Conservation (phyloP, 1,140 invertebrate species). For the Bombyx mori region DNA sequence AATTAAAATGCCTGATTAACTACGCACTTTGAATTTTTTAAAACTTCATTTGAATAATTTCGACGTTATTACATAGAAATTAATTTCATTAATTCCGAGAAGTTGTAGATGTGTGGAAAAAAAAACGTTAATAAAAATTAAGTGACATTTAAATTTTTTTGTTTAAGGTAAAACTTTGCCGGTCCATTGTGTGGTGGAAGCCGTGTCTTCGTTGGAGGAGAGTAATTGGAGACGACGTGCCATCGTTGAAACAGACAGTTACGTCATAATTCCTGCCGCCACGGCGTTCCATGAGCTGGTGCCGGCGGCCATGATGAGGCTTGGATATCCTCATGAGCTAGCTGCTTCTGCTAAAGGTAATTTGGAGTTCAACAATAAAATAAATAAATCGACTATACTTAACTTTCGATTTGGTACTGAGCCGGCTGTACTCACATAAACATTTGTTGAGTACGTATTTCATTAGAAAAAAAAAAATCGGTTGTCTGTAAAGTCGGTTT, state of each 20-base stretch:
- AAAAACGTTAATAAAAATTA: not conserved
- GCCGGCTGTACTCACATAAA: not conserved
- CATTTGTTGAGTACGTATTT: too few species aligned
- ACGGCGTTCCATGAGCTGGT: constrained; percentile 90
- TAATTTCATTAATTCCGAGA: too few species aligned
- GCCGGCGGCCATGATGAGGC: constrained; percentile 80
- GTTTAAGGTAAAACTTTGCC: constrained; percentile 89
- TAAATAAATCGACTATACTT: too few species aligned
- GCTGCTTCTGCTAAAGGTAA: constrained; percentile 85
- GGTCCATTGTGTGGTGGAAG: constrained; percentile 92
- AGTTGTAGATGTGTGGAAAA: too few species aligned
- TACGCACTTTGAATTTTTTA: not conserved
- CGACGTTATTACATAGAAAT: not conserved
- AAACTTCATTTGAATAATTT: constrained; percentile 12
- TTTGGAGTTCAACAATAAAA: not conserved
- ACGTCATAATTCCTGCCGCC: constrained; percentile 92
- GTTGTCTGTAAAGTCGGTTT: too few species aligned
- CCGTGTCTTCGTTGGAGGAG: constrained; percentile 80
- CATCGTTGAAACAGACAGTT: constrained; percentile 89
- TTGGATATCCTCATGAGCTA: constrained; percentile 84
- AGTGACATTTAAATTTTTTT: constrained; percentile 11
- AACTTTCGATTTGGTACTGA: too few species aligned
- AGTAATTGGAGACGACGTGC: constrained; percentile 72
- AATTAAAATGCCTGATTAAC: not conserved
- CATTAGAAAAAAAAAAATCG: not conserved